Evolutionary conservation across 1,140 invertebrate species (phyloP).

Genomic region (Coptotermes formosanus): DNA sequence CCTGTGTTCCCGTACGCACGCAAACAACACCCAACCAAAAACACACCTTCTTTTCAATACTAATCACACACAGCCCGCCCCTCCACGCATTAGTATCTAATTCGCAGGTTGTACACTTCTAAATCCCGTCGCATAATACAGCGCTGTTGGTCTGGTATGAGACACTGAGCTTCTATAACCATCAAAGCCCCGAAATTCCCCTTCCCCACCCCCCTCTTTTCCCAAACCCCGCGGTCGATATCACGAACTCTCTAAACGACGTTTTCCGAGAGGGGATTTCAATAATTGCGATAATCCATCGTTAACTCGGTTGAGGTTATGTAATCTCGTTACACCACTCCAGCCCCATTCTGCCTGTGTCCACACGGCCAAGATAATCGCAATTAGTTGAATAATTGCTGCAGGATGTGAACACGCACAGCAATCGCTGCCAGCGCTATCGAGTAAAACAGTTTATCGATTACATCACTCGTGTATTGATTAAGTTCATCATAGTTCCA

Average conservation of each 20-base stretch:
- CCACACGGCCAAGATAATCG: conserved; percentile 4
- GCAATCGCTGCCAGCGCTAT: not conserved
- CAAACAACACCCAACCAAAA: not conserved
- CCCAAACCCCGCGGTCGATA: not conserved
- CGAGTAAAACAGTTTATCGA: not conserved
- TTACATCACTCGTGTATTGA: not conserved
- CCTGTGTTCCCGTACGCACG: not conserved
- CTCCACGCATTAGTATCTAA: not conserved
- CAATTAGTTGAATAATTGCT: not conserved
- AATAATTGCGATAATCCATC: conserved; percentile 5
- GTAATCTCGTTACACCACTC: conserved; percentile 2
- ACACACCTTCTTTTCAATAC: not conserved
- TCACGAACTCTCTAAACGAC: not conserved
- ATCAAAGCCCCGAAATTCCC: not conserved
- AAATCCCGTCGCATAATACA: not conserved
- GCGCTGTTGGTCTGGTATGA: not conserved
- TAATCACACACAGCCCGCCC: not conserved
- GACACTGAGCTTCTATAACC: not conserved
- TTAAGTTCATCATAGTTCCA: conserved; percentile 4
- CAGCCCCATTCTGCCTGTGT: not conserved
- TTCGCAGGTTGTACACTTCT: not conserved
- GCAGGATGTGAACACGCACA: not conserved
- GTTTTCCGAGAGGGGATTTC: conserved; percentile 17
- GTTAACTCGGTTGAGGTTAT: conserved; percentile 2
- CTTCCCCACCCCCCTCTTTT: not conserved